Evolutionary conservation across 2,888 invertebrate species (phyloP).

Genomic region (Hypsopygia costalis): DNA sequence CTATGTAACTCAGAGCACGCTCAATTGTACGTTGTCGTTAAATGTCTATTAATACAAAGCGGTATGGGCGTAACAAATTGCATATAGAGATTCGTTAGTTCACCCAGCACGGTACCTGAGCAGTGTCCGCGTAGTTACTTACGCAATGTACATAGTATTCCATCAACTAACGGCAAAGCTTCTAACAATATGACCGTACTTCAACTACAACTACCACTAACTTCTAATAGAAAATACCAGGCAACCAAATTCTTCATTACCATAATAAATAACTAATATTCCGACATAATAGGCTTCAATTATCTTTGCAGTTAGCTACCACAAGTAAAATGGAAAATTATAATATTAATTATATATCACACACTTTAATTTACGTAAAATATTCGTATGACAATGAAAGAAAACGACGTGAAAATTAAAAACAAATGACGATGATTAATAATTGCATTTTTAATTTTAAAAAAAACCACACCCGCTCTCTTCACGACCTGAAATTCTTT

Average conservation of each 20-base stretch:
- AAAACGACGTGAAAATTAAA: constrained; percentile 35
- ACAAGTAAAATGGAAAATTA: constrained; percentile 58
- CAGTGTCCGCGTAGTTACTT: constrained; percentile 11
- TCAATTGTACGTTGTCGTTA: constrained; percentile 2
- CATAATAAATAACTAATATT: constrained; percentile 68
- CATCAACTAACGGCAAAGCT: constrained; percentile 61
- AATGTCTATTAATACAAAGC: constrained; percentile 5
- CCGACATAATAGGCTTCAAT: constrained; percentile 53
- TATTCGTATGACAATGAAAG: constrained; percentile 39
- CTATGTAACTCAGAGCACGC: constrained; percentile 18
- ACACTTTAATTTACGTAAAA: constrained; percentile 62
- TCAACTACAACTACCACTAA: constrained; percentile 54
- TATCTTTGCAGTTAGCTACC: constrained; percentile 66
- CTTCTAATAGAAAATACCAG: constrained; percentile 56
- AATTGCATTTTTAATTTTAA: constrained; percentile 47
- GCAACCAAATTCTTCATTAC: constrained; percentile 61
- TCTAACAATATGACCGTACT: constrained; percentile 58
- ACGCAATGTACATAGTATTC: constrained; percentile 36
- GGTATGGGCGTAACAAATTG: neutral
- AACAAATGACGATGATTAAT: constrained; percentile 37
- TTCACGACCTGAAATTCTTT: constrained; percentile 39
- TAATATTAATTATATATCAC: constrained; percentile 69
- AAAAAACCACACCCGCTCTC: constrained; percentile 48
- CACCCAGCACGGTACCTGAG: constrained; percentile 11
- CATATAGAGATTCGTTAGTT: constrained; percentile 7